Evolutionary conservation across 92 coral and sea anemone species (phyloP).

Genomic region (Pocillopora grandis): DNA sequence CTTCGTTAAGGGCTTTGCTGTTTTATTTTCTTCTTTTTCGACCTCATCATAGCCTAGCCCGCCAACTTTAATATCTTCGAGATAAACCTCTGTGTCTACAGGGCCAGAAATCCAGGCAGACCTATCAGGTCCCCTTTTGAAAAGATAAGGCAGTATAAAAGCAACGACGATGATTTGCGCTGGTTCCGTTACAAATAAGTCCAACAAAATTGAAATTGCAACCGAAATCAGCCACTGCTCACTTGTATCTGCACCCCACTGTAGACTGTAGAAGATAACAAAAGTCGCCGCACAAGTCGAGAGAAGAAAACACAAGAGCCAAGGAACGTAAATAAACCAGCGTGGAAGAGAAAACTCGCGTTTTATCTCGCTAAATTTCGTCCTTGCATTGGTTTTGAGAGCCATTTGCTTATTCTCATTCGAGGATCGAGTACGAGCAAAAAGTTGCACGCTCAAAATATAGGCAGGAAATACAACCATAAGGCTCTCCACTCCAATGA

Average conservation of each 20-base stretch:
- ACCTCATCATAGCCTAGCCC: background rate
- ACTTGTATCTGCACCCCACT: conserved; percentile 54
- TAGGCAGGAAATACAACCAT: too few species aligned
- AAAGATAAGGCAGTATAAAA: conserved; percentile 24
- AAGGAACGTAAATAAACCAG: conserved; percentile 37
- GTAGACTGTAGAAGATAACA: conserved; percentile 54
- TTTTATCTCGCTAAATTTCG: background rate
- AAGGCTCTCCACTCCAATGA: too few species aligned
- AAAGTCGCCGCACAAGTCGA: conserved; percentile 38
- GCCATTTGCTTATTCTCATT: too few species aligned
- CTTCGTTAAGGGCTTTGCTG: conserved; percentile 52
- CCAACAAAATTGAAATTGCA: conserved; percentile 41
- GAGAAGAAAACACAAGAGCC: conserved; percentile 45
- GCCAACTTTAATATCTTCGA: background rate
- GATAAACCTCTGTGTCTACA: background rate
- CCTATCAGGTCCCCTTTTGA: background rate
- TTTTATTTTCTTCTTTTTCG: background rate
- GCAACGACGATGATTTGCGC: conserved; percentile 24
- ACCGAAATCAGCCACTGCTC: conserved; percentile 59
- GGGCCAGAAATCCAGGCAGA: background rate
- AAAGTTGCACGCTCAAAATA: too few species aligned
- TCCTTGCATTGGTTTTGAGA: background rate
- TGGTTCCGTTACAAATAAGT: conserved; percentile 54
- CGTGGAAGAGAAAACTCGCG: conserved; percentile 39
- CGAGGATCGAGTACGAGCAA: too few species aligned